Evolutionary conservation across 2,113 vertebrate genomes (phyloP).

Genomic region (Notothenia rossii): DNA sequence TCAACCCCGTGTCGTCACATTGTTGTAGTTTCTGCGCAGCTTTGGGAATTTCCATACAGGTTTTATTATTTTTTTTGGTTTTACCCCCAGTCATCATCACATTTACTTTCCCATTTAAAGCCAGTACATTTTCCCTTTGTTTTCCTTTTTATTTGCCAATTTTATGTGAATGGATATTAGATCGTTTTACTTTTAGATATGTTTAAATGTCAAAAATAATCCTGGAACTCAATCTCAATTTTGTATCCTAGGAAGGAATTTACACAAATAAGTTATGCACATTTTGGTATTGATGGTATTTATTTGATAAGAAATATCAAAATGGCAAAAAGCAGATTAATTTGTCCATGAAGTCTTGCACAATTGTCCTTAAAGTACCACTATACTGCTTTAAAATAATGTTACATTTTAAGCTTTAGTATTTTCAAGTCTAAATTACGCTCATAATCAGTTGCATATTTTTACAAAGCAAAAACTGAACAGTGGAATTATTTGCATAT

Average conservation of each 20-base stretch:
- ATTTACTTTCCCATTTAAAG: constrained; percentile 6
- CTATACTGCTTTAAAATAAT: neutral
- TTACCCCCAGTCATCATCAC: neutral
- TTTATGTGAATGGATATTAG: neutral
- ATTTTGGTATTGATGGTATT: neutral
- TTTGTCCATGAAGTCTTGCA: neutral
- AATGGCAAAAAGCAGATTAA: neutral
- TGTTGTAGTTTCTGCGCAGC: constrained; percentile 23
- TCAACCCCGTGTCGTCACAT: constrained; percentile 35
- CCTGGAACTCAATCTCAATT: neutral
- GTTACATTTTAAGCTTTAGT: neutral
- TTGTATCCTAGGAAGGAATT: neutral
- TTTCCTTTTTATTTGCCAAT: neutral
- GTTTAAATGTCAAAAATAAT: neutral
- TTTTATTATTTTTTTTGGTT: neutral
- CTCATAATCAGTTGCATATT: neutral
- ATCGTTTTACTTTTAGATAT: neutral
- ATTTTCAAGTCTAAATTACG: constrained; percentile 1
- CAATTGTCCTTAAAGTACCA: neutral
- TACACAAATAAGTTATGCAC: neutral
- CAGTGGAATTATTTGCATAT: neutral
- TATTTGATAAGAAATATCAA: neutral
- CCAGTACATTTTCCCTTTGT: constrained; percentile 1
- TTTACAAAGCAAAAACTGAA: too few relatives aligned
- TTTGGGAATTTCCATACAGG: neutral